These are phyloP conservation scores for Micromussa lordhowensis DNA, from an alignment of 92 coral and sea anemone genomes.

Conservation along the genomic window DNA sequence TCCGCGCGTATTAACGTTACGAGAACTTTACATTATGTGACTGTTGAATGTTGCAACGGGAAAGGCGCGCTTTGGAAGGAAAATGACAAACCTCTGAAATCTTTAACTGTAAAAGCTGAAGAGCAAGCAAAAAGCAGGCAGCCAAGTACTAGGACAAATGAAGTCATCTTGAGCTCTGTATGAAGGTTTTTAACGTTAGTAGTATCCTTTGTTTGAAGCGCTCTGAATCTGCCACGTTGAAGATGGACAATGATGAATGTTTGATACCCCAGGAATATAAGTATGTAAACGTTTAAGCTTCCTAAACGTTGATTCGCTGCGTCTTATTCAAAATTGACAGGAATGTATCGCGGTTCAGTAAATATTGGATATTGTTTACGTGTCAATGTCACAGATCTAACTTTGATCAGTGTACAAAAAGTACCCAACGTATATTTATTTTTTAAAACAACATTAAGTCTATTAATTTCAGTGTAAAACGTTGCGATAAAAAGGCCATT, in stretches of 20 bases:
- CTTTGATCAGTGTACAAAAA: background rate
- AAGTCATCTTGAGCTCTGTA: background rate
- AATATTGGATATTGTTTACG: background rate
- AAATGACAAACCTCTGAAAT: background rate
- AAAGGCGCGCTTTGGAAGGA: background rate
- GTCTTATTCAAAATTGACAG: background rate
- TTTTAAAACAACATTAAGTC: background rate
- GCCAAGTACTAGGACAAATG: background rate
- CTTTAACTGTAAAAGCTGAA: background rate
- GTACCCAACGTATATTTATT: background rate
- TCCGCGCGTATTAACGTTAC: too few species aligned
- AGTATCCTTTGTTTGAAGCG: background rate
- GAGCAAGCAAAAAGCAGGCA: background rate
- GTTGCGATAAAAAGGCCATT: too few species aligned
- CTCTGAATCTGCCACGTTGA: background rate
- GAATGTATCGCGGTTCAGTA: slow-evolving; percentile 4
- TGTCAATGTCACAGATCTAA: background rate
- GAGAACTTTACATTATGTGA: too few species aligned
- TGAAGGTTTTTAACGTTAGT: background rate
- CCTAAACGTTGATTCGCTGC: background rate
- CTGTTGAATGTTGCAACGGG: background rate
- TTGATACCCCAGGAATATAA: background rate
- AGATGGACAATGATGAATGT: background rate
- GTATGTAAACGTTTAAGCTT: background rate
- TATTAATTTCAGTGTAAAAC: too few species aligned